A percentile compares a stretch with the other conserved stretches of the same genome.
Conservation (phyloP, 2,113 vertebrate species). For the Sturnira hondurensis region DNA sequence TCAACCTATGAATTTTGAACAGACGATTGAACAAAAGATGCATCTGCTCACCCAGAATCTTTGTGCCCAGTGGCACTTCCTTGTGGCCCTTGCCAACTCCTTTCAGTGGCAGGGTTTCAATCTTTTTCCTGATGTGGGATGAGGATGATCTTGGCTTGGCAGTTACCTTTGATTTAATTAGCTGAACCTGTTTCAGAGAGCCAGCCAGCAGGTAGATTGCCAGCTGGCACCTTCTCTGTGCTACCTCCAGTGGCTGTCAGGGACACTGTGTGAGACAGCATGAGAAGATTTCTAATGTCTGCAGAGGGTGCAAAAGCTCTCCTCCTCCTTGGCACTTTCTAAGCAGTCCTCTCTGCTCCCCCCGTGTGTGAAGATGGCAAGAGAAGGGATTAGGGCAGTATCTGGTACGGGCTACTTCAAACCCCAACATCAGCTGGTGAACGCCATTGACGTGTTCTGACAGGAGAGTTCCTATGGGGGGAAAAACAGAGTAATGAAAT, state of each 20-base stretch:
- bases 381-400: background rate
- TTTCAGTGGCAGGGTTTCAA: background rate
- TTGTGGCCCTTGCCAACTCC: background rate
- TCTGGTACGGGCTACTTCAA: background rate
- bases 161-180: background rate
- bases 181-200: slow-evolving; percentile 33
- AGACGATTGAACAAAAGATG: background rate
- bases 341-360: background rate
- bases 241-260: background rate
- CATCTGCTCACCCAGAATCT: background rate
- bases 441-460: background rate
- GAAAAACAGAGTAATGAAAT: slow-evolving; percentile 39
- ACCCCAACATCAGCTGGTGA: background rate
- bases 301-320: background rate
- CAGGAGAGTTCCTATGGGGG: background rate
- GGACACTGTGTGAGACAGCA: background rate
- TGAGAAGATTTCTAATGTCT: background rate
- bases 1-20: background rate
- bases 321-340: background rate
- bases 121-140: background rate
- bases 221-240: background rate
- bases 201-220: background rate
- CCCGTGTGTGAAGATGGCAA: background rate
- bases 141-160: slow-evolving; percentile 12
- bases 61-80: background rate